Evolutionary conservation across 2,113 vertebrate genomes (phyloP).

Genomic region (Cryptotis parvus): DNA sequence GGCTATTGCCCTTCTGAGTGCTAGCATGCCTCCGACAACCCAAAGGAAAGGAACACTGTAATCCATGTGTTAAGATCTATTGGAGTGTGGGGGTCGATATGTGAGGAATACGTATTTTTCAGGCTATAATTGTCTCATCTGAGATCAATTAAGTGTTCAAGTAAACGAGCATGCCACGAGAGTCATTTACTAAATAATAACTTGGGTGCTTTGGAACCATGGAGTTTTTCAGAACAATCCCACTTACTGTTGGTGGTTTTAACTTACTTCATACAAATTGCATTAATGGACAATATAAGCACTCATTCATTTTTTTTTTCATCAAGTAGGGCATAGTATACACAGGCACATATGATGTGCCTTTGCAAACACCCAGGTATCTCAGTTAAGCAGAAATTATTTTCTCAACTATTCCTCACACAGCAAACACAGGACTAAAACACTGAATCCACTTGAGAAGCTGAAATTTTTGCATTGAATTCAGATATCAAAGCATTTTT

Average conservation of each 20-base stretch:
- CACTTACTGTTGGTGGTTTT: not conserved
- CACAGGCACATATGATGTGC: not conserved
- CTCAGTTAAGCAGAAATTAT: not conserved
- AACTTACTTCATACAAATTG: not conserved
- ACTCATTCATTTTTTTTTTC: no score
- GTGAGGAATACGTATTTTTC: not conserved
- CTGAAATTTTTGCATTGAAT: not conserved
- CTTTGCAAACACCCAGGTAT: not conserved
- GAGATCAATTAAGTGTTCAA: not conserved
- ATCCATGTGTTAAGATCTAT: not conserved
- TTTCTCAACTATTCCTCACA: not conserved
- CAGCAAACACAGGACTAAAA: not conserved
- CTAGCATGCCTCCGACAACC: not conserved
- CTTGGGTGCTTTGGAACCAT: not conserved
- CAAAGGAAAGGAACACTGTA: not conserved
- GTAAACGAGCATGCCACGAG: not conserved
- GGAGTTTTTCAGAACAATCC: not conserved
- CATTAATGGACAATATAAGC: not conserved
- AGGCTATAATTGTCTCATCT: not conserved
- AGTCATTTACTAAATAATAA: constrained; percentile 35
- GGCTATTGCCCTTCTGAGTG: not conserved
- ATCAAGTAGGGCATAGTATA: not conserved
- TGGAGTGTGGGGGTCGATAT: not conserved
- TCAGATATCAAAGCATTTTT: not conserved
- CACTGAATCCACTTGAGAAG: not conserved